Evolutionary conservation across 2,113 vertebrate species (phyloP).

Genomic region (Trematocara marginatum): DNA sequence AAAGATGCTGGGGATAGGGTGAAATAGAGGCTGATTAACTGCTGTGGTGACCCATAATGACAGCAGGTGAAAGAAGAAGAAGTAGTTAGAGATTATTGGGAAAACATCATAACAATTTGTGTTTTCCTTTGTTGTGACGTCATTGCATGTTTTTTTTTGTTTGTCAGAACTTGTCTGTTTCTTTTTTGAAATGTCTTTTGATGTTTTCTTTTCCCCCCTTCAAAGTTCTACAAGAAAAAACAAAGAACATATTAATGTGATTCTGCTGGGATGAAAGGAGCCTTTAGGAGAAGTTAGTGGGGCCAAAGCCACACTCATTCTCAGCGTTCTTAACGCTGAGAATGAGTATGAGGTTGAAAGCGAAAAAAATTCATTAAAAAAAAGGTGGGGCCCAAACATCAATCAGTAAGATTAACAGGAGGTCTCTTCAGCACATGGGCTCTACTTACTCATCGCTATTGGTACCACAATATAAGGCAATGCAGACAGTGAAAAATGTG

Average conservation of each 20-base stretch:
- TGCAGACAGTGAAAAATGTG: not conserved
- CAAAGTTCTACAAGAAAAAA: not conserved
- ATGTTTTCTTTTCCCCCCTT: not conserved
- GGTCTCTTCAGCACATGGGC: not conserved
- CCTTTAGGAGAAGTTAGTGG: not conserved
- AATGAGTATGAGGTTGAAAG: not conserved
- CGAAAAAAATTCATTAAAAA: fast-evolving
- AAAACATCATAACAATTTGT: not conserved
- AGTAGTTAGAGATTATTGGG: not conserved
- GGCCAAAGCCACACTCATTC: not conserved
- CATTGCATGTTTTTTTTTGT: not conserved
- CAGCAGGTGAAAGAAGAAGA: not conserved
- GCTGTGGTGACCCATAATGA: not conserved
- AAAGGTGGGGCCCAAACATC: not conserved
- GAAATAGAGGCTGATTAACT: not conserved
- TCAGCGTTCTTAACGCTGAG: not conserved
- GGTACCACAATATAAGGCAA: not conserved
- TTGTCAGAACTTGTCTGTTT: not conserved
- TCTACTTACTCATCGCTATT: not conserved
- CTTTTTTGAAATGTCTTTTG: not conserved
- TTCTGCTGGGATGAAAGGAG: not conserved
- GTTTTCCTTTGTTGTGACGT: not conserved
- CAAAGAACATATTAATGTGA: not conserved
- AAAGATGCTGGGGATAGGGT: not conserved
- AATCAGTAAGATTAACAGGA: not conserved